Evolutionary conservation across 1,140 invertebrate species (phyloP).

Genomic region (Scaptomyza montana): DNA sequence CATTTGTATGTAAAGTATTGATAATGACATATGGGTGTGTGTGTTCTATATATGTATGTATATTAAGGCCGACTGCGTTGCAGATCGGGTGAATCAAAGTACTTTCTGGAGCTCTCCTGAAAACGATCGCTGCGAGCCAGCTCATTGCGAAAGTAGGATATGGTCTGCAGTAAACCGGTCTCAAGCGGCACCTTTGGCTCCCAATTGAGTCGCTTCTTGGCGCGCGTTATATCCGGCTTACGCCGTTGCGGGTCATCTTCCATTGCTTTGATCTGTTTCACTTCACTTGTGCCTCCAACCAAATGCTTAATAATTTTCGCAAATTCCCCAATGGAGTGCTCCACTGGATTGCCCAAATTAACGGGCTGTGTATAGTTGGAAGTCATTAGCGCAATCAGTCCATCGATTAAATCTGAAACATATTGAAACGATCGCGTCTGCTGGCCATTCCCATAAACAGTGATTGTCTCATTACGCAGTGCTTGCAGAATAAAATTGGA

Average conservation of each 20-base stretch:
- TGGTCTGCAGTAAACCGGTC: slow-evolving; percentile 93
- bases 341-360: slow-evolving; percentile 99
- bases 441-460: slow-evolving; percentile 97
- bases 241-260: slow-evolving; percentile 98
- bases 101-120: slow-evolving; percentile 76
- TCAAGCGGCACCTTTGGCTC: slow-evolving; percentile 94
- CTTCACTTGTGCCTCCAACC: slow-evolving; percentile 93
- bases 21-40: too few species aligned
- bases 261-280: slow-evolving; percentile 92
- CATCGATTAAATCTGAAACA: slow-evolving; percentile 98
- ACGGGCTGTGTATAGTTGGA: slow-evolving; percentile 97
- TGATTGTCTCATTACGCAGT: slow-evolving; percentile 96
- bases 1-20: not conserved
- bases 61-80: slow-evolving; percentile 52
- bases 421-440: slow-evolving; percentile 99
- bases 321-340: slow-evolving; percentile 98
- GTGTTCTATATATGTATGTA: not conserved
- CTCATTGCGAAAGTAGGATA: slow-evolving; percentile 96
- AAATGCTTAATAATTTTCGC: slow-evolving; percentile 95
- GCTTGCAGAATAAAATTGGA: slow-evolving; percentile 99
- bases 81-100: slow-evolving; percentile 74
- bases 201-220: slow-evolving; percentile 95
- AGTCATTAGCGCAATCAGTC: slow-evolving; percentile 95
- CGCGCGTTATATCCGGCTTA: slow-evolving; percentile 95
- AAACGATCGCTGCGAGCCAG: slow-evolving; percentile 86